phyloP scores from a whole-genome alignment of 1,140 invertebrate genomes.

The Macrotrachela quadricornifera region DNA sequence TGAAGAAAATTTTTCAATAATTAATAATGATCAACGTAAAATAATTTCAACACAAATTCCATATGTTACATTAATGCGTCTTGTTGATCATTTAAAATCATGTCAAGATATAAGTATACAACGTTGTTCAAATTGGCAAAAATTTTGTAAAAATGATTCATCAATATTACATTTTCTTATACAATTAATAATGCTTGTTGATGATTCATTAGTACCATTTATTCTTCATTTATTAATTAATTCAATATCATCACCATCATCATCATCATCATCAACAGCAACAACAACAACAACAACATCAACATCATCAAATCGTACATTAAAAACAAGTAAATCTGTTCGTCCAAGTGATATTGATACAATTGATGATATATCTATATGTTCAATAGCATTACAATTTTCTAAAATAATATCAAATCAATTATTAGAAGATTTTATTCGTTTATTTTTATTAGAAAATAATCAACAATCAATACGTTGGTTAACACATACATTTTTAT shows the following conservation, averaged over 20 bases:
- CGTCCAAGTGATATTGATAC: no score
- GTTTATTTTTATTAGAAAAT: constrained; percentile 72
- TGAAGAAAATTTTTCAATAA: no score
- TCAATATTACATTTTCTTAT: constrained; percentile 1
- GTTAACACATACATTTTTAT: constrained; percentile 54
- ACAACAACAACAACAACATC: neutral
- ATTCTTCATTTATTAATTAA: constrained; percentile 1
- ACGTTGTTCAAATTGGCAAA: constrained; percentile 82
- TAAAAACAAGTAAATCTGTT: no score
- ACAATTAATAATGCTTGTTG: constrained; percentile 17
- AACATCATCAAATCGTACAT: neutral
- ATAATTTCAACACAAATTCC: constrained; percentile 28
- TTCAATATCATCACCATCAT: neutral
- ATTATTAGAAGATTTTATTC: constrained; percentile 36
- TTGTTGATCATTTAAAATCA: constrained; percentile 68
- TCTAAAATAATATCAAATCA: no score
- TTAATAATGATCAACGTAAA: constrained; percentile 40
- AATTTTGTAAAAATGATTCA: constrained; percentile 42
- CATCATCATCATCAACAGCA: neutral
- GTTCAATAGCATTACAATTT: constrained; percentile 33
- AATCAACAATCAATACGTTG: constrained; percentile 74
- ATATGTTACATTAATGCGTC: neutral
- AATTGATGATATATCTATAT: no score
- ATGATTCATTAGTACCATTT: constrained; percentile 27
- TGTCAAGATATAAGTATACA: constrained; percentile 72